These are phyloP conservation scores for Gymnoscopelus microlampas DNA, from an alignment of 2,797 vertebrate species.

Conservation along the genomic window DNA sequence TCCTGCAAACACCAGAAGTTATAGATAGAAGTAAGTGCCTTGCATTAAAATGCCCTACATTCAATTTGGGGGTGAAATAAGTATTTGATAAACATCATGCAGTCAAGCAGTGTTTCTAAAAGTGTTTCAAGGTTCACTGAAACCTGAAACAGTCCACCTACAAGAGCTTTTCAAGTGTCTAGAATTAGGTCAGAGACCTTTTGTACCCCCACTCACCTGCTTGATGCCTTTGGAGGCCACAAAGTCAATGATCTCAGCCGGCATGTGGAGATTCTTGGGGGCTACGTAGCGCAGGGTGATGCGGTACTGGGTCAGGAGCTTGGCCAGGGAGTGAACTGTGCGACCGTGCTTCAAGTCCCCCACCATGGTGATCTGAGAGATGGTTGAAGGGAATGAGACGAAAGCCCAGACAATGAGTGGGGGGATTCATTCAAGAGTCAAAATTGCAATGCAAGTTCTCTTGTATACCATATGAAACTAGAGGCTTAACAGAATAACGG, in stretches of 20 bases:
- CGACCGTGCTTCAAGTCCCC: constrained; percentile 97
- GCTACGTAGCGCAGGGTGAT: constrained; percentile 94
- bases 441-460: not conserved
- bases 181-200: not conserved
- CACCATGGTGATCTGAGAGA: constrained; percentile 93
- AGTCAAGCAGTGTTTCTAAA: no score
- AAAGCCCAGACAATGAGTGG: not conserved
- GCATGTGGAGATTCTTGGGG: constrained; percentile 91
- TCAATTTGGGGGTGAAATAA: no score
- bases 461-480: no score
- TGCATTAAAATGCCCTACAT: no score
- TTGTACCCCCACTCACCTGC: constrained; percentile 81
- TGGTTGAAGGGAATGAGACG: not conserved
- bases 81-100: no score
- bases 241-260: constrained; percentile 86
- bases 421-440: not conserved
- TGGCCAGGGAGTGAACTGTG: constrained; percentile 94
- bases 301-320: constrained; percentile 94
- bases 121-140: no score
- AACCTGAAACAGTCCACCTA: no score
- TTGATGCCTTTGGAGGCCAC: constrained; percentile 94
- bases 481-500: no score
- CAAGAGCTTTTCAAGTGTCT: no score
- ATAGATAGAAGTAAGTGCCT: no score
- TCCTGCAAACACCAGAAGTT: constrained; percentile 78